phyloP scores from a whole-genome alignment of 2,797 vertebrate genomes.

The Falco rusticolus region DNA sequence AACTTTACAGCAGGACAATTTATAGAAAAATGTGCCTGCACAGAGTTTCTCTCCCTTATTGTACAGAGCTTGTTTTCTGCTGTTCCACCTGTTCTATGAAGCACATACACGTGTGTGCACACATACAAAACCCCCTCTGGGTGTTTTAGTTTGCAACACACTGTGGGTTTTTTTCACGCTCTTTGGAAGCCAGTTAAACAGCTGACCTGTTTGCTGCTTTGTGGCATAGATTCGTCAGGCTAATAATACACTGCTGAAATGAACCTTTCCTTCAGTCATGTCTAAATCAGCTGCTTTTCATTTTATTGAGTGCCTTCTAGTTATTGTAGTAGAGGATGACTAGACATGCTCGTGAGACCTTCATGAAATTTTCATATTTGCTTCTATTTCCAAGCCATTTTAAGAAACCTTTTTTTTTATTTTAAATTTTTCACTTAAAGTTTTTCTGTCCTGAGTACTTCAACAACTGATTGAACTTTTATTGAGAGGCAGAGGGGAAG shows the following conservation, averaged over 20 bases:
- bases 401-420: not conserved
- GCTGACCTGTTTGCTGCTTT: not conserved
- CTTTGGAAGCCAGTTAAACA: not conserved
- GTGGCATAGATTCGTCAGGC: not conserved
- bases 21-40: not conserved
- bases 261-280: not conserved
- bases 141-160: not conserved
- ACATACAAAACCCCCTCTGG: not conserved
- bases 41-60: not conserved
- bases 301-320: not conserved
- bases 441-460: not conserved
- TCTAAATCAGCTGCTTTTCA: not conserved
- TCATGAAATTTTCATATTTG: not conserved
- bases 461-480: not conserved
- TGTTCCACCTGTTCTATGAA: not conserved
- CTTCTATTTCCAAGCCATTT: not conserved
- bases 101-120: rapidly evolving
- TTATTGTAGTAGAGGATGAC: not conserved
- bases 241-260: not conserved
- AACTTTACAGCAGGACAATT: not conserved
- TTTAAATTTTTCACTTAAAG: not conserved
- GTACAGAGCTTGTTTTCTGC: not conserved
- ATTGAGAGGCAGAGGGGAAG: not conserved
- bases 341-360: not conserved
- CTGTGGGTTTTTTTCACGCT: rapidly evolving